A percentile compares a stretch with the other conserved stretches of the same genome.
Conservation (phyloP, 2,797 vertebrate genomes). For the Argentina silus region DNA sequence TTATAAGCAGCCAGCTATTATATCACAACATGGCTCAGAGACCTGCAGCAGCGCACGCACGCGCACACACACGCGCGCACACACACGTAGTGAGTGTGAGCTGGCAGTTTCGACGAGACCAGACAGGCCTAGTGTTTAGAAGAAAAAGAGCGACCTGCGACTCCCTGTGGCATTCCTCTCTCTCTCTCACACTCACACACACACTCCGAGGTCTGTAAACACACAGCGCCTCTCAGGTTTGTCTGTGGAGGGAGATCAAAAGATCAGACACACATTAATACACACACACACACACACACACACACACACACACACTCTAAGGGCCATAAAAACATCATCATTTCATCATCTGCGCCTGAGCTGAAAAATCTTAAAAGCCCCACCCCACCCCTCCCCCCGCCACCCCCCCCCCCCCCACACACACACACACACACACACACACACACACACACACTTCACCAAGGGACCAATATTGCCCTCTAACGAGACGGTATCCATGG, state of each 20-base stretch:
- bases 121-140: conserved; percentile 67
- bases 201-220: conserved; percentile 42
- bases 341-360: conserved; percentile 24
- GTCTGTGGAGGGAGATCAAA: conserved; percentile 6
- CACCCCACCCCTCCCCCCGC: conserved; percentile 34
- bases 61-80: conserved; percentile 3
- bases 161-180: conserved; percentile 62
- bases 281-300: conserved; percentile 12
- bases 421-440: no score
- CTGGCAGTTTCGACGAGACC: conserved; percentile 52
- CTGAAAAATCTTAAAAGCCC: conserved; percentile 49
- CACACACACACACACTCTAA: no score
- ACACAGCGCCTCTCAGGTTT: conserved; percentile 7
- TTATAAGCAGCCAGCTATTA: background rate
- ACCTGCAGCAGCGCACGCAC: background rate
- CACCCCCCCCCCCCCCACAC: no score
- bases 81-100: conserved; percentile 37
- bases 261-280: conserved; percentile 20
- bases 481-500: conserved; percentile 49
- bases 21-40: background rate
- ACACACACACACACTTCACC: conserved; percentile 43
- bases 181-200: conserved; percentile 33
- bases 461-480: conserved; percentile 44
- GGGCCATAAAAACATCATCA: background rate
- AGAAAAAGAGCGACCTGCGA: conserved; percentile 66